These are phyloP conservation scores for Zaprionus taronus DNA, from an alignment of 1,140 invertebrate genomes.

Conservation along the genomic window DNA sequence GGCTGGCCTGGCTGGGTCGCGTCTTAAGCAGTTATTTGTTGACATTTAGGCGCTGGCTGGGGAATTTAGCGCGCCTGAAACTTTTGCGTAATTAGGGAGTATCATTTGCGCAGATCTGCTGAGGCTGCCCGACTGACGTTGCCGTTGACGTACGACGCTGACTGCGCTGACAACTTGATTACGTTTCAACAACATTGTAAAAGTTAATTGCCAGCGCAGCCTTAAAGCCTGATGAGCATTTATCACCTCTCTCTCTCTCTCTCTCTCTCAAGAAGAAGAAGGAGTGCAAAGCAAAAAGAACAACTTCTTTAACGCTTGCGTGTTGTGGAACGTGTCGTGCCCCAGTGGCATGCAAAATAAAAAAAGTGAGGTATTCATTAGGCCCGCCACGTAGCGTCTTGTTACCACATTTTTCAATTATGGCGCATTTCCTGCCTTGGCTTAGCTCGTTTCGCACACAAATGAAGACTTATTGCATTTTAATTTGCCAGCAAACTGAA, in stretches of 20 bases:
- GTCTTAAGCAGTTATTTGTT: slow-evolving; percentile 56
- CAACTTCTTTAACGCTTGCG: slow-evolving; percentile 52
- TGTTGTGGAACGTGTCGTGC: slow-evolving; percentile 38
- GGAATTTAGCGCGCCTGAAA: slow-evolving; percentile 62
- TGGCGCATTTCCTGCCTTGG: slow-evolving; percentile 70
- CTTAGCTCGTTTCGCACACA: slow-evolving; percentile 28
- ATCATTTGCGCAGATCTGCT: slow-evolving; percentile 51
- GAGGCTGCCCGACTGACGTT: not conserved
- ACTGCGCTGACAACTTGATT: slow-evolving; percentile 75
- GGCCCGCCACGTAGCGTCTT: slow-evolving; percentile 74
- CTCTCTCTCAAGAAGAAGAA: not conserved
- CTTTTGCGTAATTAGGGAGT: slow-evolving; percentile 72
- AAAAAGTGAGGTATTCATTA: slow-evolving; percentile 78
- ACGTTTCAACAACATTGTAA: slow-evolving; percentile 82
- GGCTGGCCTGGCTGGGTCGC: not conserved
- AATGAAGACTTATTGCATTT: slow-evolving; percentile 84
- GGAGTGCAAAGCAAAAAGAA: slow-evolving; percentile 10
- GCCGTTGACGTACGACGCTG: slow-evolving; percentile 22
- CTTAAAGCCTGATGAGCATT: slow-evolving; percentile 81
- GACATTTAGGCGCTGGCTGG: slow-evolving; percentile 58
- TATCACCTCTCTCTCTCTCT: slow-evolving; percentile 75
- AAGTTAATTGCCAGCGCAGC: slow-evolving; percentile 77
- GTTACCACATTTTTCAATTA: slow-evolving; percentile 84
- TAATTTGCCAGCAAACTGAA: slow-evolving; percentile 69
- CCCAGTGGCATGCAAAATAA: slow-evolving; percentile 48